Evolutionary conservation across 2,797 vertebrate genomes (phyloP), one percentile per base, ranked within the genome.

Genomic region (Dendrocincla tyrannina): DNA sequence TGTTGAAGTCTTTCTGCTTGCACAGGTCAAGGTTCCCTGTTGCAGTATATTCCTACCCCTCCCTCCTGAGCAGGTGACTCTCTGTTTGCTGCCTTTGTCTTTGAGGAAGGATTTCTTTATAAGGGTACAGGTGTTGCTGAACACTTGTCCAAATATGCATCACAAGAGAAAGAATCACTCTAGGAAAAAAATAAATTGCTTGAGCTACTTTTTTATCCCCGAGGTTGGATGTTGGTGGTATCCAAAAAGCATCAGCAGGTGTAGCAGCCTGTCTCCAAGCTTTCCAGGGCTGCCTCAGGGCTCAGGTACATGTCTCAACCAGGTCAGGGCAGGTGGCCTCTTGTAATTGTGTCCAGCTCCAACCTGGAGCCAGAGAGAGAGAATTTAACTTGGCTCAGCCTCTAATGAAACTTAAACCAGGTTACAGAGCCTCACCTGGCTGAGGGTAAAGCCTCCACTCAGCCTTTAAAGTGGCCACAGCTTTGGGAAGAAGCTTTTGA

Each of bases 21-120:
- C n/a, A 37, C 23, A 20, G 78, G 46, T 37, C 33, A 23, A 6
- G 72, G 47, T 62, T 78, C 22, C 20, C 37, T 27, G 24, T 35
- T 7, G 53, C 33, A 60, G 46, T 18, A 11, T 35, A 9, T 78
- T 70, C n/a, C 35, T 53, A 0, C 55, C n/a, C 49, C 3, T 84
- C 55, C 50, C 12, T 60, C 28, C 56, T 5, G 18, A 32, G 44
- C 3, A 2, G 0, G 2, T 33, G 49, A 14, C 5, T 0, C 41
- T 18, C 41, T 37, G 39, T 70, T 50, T 80, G 50, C 64, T 70
- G 73, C 28, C 27, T 42, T 77, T 85, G 46, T 11, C 58, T 33
- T n/a, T 78, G 46, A 82, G 72, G 55, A 22, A 42, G 11, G 13
- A 8, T 30, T 64, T 73, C 15, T 59, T 7, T 28, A 4, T 22